These are phyloP conservation scores for Scaptomyza reducta DNA, from an alignment of 2,888 invertebrate genomes.

Conservation along the genomic window DNA sequence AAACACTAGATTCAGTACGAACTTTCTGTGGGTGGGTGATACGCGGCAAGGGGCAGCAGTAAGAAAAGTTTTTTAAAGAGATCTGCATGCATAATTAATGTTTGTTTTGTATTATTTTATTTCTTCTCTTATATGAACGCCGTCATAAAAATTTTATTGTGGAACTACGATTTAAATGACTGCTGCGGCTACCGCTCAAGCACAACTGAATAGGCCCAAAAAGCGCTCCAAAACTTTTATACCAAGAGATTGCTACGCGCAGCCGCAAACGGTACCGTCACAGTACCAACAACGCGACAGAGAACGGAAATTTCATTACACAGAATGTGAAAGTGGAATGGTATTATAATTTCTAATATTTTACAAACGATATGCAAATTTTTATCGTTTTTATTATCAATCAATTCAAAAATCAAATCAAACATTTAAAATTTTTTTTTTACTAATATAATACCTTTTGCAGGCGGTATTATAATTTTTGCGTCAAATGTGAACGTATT, in stretches of 20 bases:
- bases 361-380: no score
- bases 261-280: slow-evolving; percentile 9
- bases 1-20: slow-evolving; percentile 5
- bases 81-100: slow-evolving; percentile 44
- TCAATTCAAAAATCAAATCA: not conserved
- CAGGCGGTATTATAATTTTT: not conserved
- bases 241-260: slow-evolving; percentile 23
- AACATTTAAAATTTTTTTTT: not conserved
- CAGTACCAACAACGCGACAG: not conserved
- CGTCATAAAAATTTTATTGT: slow-evolving; percentile 16
- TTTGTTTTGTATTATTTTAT: not conserved
- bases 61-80: slow-evolving; percentile 59
- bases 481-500: not conserved
- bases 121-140: slow-evolving; percentile 11
- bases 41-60: slow-evolving; percentile 58
- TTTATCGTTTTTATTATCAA: not conserved
- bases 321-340: no score
- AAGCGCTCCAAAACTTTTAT: slow-evolving; percentile 54
- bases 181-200: slow-evolving; percentile 37
- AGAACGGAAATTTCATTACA: not conserved
- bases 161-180: slow-evolving; percentile 11
- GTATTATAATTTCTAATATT: no score
- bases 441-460: not conserved
- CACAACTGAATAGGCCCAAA: slow-evolving; percentile 53
- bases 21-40: slow-evolving; percentile 49